These are phyloP conservation scores for Pogonocherus hispidulus DNA, from an alignment of 2,888 invertebrate genomes.

Conservation along the genomic window DNA sequence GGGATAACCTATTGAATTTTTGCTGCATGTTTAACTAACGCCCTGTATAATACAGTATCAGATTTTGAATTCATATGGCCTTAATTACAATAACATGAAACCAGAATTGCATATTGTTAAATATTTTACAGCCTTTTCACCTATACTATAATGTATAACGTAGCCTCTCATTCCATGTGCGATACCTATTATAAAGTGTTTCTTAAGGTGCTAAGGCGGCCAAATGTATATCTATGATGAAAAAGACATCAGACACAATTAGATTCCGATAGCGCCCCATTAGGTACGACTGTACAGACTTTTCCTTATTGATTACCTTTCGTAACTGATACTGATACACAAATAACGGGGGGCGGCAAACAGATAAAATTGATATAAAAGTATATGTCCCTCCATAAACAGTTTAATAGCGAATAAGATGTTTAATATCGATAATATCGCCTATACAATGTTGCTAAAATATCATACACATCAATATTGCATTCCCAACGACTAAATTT, in stretches of 20 bases:
- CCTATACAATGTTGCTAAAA: slow-evolving; percentile 50
- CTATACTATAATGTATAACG: background rate
- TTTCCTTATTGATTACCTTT: slow-evolving; percentile 30
- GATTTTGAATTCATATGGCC: background rate
- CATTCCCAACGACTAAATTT: slow-evolving; percentile 33
- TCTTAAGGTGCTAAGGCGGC: background rate
- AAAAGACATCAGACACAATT: slow-evolving; percentile 17
- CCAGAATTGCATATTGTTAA: background rate
- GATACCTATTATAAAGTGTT: background rate
- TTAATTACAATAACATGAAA: background rate
- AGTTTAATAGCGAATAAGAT: slow-evolving; percentile 55
- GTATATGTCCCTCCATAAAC: slow-evolving; percentile 53
- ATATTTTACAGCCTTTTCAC: background rate
- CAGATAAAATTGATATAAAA: slow-evolving; percentile 54
- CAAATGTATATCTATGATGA: slow-evolving; percentile 4
- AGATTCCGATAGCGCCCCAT: slow-evolving; percentile 2
- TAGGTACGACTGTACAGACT: slow-evolving; percentile 16
- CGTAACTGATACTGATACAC: slow-evolving; percentile 29
- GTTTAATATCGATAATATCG: slow-evolving; percentile 53
- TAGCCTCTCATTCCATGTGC: background rate
- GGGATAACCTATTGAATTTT: no score
- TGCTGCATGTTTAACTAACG: no score
- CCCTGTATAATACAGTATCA: background rate
- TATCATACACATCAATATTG: slow-evolving; percentile 41
- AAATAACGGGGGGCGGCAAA: slow-evolving; percentile 36